Percentiles rank a stretch among this genome's conserved stretches.
These are phyloP conservation scores for Nothura maculosa DNA, from an alignment of 2,797 vertebrate species.

Conservation along the genomic window DNA sequence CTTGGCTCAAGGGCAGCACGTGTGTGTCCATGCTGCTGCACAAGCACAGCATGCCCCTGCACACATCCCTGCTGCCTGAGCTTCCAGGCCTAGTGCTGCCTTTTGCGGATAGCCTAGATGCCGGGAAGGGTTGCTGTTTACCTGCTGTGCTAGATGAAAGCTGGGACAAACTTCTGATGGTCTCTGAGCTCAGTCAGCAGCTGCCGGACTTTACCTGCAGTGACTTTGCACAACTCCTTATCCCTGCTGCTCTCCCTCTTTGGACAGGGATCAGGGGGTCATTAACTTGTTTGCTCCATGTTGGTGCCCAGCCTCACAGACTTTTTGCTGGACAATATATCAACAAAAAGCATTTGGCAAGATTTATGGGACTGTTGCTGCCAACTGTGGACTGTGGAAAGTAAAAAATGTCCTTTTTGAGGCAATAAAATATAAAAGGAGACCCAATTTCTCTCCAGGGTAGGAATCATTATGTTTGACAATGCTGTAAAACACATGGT, in stretches of 20 bases:
- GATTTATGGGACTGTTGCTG: slow-evolving; percentile 79
- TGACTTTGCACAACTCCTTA: background rate
- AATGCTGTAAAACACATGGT: slow-evolving; percentile 72
- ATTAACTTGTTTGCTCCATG: slow-evolving; percentile 43
- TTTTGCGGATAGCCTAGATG: background rate
- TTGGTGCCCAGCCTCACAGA: slow-evolving; percentile 31
- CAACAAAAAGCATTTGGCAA: slow-evolving; percentile 71
- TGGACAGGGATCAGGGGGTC: background rate
- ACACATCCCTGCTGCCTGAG: background rate
- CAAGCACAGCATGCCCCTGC: background rate
- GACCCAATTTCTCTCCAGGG: slow-evolving; percentile 79
- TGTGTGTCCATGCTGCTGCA: background rate
- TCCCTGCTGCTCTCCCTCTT: background rate
- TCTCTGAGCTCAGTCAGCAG: background rate
- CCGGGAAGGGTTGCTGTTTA: background rate
- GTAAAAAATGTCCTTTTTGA: slow-evolving; percentile 82
- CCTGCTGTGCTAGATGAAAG: background rate
- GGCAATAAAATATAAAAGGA: slow-evolving; percentile 82
- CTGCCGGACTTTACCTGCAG: background rate
- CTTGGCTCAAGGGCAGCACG: background rate
- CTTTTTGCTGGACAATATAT: slow-evolving; percentile 70
- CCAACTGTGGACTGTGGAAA: slow-evolving; percentile 65
- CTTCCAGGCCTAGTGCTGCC: background rate
- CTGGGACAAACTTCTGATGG: background rate
- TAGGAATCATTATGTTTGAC: slow-evolving; percentile 80